phyloP scores from a whole-genome alignment of 2,797 vertebrate genomes.

The Crocodylus rhombifer region DNA sequence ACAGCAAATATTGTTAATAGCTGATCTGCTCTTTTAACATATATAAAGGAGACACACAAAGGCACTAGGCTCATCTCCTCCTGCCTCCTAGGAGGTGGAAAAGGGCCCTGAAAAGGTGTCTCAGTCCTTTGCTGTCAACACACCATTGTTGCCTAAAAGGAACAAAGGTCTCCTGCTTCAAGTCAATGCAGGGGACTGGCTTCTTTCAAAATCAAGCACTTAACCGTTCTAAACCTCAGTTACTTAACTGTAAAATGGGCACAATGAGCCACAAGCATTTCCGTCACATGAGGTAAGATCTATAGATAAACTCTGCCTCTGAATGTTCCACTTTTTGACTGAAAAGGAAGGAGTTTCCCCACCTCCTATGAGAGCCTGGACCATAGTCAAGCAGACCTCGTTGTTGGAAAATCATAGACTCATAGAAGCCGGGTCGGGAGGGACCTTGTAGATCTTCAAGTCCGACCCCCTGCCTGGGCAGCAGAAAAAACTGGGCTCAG shows the following conservation, averaged over 20 bases:
- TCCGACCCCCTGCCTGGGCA: no score
- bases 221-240: not conserved
- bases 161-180: not conserved
- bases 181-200: not conserved
- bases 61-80: not conserved
- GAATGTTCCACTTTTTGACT: no score
- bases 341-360: not conserved
- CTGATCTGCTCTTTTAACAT: not conserved
- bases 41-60: not conserved
- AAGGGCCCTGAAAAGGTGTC: not conserved
- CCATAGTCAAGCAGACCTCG: not conserved
- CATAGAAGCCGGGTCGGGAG: no score
- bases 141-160: no score
- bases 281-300: not conserved
- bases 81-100: not conserved
- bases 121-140: no score
- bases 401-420: not conserved
- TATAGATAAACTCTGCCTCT: not conserved
- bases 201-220: not conserved
- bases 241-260: not conserved
- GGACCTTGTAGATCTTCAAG: no score
- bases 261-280: not conserved
- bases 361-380: accelerated
- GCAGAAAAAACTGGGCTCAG: no score
- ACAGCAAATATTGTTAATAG: not conserved